Percentiles rank a stretch among this genome's conserved stretches.
These are phyloP conservation scores for Nasalis larvatus DNA, from an alignment of 2,113 vertebrate species.

Conservation along the genomic window DNA sequence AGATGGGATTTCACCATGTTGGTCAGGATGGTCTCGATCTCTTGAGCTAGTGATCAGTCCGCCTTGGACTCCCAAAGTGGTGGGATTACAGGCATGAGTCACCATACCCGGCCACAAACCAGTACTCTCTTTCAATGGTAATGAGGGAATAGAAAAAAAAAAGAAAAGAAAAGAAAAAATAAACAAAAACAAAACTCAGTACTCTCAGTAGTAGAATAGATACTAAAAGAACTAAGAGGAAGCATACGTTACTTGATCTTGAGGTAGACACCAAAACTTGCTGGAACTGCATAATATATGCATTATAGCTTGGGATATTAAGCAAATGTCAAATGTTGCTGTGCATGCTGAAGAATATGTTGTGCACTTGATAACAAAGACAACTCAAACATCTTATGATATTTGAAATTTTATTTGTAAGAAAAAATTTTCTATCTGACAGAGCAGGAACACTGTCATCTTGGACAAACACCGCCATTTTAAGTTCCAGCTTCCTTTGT, in stretches of 20 bases:
- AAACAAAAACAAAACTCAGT: background rate
- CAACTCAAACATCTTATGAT: background rate
- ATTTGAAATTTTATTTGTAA: background rate
- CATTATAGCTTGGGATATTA: background rate
- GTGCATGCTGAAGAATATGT: background rate
- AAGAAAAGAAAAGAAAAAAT: background rate
- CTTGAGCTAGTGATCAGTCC: too few relatives aligned
- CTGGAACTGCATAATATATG: background rate
- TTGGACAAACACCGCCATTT: too few relatives aligned
- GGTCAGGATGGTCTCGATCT: too few relatives aligned
- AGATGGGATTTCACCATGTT: too few relatives aligned
- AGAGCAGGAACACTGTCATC: background rate
- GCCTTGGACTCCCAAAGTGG: too few relatives aligned
- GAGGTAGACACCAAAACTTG: background rate
- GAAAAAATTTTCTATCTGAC: background rate
- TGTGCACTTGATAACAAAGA: background rate
- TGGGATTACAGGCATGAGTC: too few relatives aligned
- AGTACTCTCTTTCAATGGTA: background rate
- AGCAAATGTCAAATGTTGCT: background rate
- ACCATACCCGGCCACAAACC: too few relatives aligned
- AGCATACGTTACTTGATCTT: background rate
- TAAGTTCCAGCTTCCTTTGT: too few relatives aligned
- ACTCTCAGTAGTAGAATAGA: background rate
- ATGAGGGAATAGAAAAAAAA: background rate
- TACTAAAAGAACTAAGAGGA: background rate